phyloP scores from a whole-genome alignment of 2,888 invertebrate genomes.

The Zele albiditarsus region DNA sequence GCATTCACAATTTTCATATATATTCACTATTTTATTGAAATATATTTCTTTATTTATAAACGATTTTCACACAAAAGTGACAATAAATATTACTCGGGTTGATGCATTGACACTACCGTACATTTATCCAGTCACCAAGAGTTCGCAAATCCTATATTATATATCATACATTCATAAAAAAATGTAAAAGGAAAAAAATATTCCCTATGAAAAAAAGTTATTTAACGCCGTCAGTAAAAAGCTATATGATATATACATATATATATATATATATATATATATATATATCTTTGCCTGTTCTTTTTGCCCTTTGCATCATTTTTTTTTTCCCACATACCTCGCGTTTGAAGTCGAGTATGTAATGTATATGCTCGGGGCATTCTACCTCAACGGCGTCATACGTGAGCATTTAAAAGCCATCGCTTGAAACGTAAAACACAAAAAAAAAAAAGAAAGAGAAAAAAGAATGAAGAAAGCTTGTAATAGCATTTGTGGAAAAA shows the following conservation, averaged over 20 bases:
- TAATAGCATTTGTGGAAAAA: constrained; percentile 17
- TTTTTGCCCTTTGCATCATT: constrained; percentile 6
- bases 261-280: not conserved
- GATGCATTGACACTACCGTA: not conserved
- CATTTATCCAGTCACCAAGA: not conserved
- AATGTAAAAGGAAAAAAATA: not conserved
- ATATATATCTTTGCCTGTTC: not conserved
- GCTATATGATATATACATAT: not conserved
- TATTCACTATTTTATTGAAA: not conserved
- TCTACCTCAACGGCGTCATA: constrained; percentile 8
- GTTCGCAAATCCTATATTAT: not conserved
- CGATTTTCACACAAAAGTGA: not conserved
- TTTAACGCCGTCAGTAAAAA: not conserved
- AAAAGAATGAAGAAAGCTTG: not conserved
- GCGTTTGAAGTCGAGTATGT: constrained; percentile 19
- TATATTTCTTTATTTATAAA: not conserved
- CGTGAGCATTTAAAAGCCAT: constrained; percentile 23
- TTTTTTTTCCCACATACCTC: not conserved
- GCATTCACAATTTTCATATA: constrained; percentile 12
- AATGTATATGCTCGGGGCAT: constrained; percentile 30
- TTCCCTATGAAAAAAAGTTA: not conserved
- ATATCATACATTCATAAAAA: not conserved
- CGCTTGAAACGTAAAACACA: constrained; percentile 16
- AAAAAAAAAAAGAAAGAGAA: constrained; percentile 5
- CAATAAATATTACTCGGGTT: not conserved